Percentiles rank a stretch among this genome's conserved stretches.
Evolutionary conservation across 2,797 vertebrate species (phyloP).

Genomic region (Epinephelus awoara): DNA sequence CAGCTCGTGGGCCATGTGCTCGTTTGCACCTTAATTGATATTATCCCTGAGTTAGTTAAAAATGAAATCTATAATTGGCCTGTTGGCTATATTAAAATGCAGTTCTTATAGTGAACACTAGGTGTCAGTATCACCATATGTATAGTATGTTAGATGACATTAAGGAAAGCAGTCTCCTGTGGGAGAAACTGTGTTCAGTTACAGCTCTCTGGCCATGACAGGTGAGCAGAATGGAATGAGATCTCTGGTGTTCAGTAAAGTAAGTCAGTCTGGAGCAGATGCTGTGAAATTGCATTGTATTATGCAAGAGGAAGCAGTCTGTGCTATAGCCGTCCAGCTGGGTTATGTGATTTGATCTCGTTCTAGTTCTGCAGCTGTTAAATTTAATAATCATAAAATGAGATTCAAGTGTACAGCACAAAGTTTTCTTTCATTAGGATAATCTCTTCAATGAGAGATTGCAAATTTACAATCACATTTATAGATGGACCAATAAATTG

Average conservation of each 20-base stretch:
- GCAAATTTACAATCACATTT: no score
- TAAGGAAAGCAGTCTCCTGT: not conserved
- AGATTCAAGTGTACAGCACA: not conserved
- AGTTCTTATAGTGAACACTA: not conserved
- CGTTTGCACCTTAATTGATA: not conserved
- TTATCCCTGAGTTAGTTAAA: not conserved
- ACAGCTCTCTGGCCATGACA: not conserved
- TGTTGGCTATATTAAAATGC: not conserved
- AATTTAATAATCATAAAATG: not conserved
- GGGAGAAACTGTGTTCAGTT: not conserved
- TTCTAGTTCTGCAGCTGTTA: not conserved
- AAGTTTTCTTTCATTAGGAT: not conserved
- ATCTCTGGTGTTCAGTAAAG: not conserved
- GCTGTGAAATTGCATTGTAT: not conserved
- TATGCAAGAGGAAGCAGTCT: not conserved
- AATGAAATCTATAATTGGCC: not conserved
- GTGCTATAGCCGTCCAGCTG: not conserved
- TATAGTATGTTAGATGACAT: not conserved
- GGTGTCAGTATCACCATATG: not conserved
- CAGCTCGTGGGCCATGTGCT: not conserved
- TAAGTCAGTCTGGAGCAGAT: not conserved
- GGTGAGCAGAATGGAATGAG: conserved; percentile 3
- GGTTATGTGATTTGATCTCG: not conserved
- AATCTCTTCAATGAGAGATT: not conserved
- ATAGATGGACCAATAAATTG: no score